Evolutionary conservation across 2,888 invertebrate species (phyloP).

Genomic region (Spodoptera littoralis): DNA sequence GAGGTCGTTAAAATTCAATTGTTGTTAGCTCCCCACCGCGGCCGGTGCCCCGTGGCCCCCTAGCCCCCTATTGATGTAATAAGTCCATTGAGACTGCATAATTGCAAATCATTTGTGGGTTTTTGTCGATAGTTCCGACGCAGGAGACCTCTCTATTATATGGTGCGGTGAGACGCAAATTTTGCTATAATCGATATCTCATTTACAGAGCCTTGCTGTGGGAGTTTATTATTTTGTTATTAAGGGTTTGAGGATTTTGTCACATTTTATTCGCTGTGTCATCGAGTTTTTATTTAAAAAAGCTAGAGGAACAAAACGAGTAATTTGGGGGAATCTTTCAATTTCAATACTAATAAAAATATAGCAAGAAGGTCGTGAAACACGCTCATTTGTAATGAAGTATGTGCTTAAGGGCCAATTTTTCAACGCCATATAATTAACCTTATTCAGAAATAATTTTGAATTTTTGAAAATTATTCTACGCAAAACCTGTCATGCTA

Average conservation of each 20-base stretch:
- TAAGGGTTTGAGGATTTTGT: not conserved
- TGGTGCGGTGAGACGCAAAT: slow-evolving; percentile 65
- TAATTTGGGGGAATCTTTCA: too few species aligned
- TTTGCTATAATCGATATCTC: slow-evolving; percentile 57
- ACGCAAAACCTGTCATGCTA: too few species aligned
- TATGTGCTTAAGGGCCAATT: too few species aligned
- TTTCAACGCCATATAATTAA: too few species aligned
- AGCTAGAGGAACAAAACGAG: too few species aligned
- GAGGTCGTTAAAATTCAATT: slow-evolving; percentile 88
- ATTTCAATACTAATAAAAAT: too few species aligned
- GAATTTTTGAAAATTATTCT: too few species aligned
- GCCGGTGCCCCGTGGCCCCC: slow-evolving; percentile 58
- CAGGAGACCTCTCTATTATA: slow-evolving; percentile 54
- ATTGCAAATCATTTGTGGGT: slow-evolving; percentile 88
- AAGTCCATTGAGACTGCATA: slow-evolving; percentile 87
- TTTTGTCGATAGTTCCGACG: slow-evolving; percentile 70
- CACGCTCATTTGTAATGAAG: too few species aligned
- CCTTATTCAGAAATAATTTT: too few species aligned
- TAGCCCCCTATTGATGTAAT: slow-evolving; percentile 81
- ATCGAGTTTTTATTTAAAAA: not conserved
- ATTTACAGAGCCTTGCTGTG: slow-evolving; percentile 32
- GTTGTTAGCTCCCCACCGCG: slow-evolving; percentile 78
- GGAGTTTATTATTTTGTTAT: slow-evolving; percentile 44
- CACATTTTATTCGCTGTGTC: not conserved
- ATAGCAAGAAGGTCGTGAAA: too few species aligned